These are phyloP conservation scores for Trachelus tabidus DNA, from an alignment of 2,888 invertebrate species.

Conservation along the genomic window DNA sequence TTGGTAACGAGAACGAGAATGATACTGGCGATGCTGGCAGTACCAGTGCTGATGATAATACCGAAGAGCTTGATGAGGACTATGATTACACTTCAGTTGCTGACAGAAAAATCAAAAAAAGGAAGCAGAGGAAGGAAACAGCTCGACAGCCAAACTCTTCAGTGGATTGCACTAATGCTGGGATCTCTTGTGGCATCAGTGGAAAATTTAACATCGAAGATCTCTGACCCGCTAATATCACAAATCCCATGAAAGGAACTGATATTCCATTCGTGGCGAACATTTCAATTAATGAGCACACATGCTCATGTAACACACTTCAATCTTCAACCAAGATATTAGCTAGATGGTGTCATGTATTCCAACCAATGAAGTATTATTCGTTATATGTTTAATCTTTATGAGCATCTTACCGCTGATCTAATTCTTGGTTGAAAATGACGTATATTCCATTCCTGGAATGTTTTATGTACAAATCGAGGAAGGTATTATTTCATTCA, in stretches of 20 bases:
- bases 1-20: conserved; percentile 30
- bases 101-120: not conserved
- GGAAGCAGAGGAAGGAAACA: not conserved
- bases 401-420: not conserved
- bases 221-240: not conserved
- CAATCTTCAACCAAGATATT: not conserved
- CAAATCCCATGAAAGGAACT: not conserved
- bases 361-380: not conserved
- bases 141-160: not conserved
- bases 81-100: not conserved
- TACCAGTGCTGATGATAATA: conserved; percentile 22
- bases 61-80: conserved; percentile 16
- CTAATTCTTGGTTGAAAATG: not conserved
- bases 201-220: not conserved
- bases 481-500: not conserved
- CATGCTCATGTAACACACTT: not conserved
- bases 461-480: not conserved
- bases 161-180: not conserved
- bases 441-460: not conserved
- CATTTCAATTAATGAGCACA: not conserved
- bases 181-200: not conserved
- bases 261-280: not conserved
- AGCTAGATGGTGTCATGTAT: not conserved
- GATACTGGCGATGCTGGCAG: conserved; percentile 3
- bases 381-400: not conserved